These are phyloP conservation scores for Periparus ater DNA, from an alignment of 2,797 vertebrate genomes.

Conservation along the genomic window DNA sequence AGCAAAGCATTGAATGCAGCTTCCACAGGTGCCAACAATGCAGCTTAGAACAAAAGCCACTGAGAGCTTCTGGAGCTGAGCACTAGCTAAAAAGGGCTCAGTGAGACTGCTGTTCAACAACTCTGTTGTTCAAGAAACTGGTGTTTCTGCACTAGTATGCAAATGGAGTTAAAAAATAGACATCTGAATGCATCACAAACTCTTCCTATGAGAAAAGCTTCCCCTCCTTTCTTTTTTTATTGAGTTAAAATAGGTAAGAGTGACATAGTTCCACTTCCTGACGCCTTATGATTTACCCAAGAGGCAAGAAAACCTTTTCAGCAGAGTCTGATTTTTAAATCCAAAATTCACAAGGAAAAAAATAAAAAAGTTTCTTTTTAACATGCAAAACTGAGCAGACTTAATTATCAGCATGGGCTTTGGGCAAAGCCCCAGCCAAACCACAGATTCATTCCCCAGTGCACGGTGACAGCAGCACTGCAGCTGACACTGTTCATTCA, in stretches of 20 bases:
- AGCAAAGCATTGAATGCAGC: background rate
- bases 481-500: too few species aligned
- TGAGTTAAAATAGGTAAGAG: background rate
- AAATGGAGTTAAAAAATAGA: background rate
- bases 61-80: background rate
- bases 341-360: background rate
- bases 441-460: accelerated
- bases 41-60: background rate
- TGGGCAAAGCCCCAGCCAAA: background rate
- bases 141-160: background rate
- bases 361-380: background rate
- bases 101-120: background rate
- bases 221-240: background rate
- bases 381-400: background rate
- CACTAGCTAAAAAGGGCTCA: background rate
- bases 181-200: background rate
- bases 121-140: background rate
- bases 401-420: background rate
- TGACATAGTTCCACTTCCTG: background rate
- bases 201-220: background rate
- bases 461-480: accelerated
- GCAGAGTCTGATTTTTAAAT: background rate
- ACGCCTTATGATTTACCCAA: background rate
- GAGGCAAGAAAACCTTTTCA: background rate
- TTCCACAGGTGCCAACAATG: background rate